Conservation (phyloP, 2,113 vertebrate genomes). For the Fregetta grallaria region DNA sequence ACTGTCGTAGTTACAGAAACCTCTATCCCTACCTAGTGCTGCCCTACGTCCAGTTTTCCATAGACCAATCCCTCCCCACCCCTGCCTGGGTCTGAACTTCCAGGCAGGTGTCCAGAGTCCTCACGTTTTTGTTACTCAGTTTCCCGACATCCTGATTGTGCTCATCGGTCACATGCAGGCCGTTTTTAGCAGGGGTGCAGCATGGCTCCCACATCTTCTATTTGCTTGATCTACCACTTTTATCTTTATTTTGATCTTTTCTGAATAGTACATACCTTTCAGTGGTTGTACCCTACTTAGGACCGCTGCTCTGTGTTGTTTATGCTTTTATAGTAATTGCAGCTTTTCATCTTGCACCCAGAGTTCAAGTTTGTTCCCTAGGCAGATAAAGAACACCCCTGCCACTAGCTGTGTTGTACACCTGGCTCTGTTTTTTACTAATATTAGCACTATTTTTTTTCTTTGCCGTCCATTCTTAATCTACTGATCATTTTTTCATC, state of each 20-base stretch:
- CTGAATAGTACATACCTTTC: neutral
- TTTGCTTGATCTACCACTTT: neutral
- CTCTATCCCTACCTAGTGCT: neutral
- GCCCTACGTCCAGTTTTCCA: neutral
- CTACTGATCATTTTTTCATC: neutral
- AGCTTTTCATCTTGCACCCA: neutral
- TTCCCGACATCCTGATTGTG: neutral
- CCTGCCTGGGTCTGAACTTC: neutral
- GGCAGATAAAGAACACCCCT: neutral
- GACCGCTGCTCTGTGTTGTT: neutral
- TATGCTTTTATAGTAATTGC: neutral
- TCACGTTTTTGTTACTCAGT: neutral
- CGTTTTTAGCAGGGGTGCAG: neutral
- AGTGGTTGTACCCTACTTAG: neutral
- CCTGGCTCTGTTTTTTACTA: neutral
- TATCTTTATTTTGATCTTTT: neutral
- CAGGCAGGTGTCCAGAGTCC: neutral
- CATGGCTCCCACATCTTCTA: neutral
- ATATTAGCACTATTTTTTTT: neutral
- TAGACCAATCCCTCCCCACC: rapidly evolving
- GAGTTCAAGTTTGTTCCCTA: neutral
- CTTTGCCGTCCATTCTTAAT: neutral
- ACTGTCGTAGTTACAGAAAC: neutral
- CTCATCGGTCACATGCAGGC: neutral
- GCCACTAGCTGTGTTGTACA: neutral